Percentiles rank a stretch among this genome's conserved stretches.
These are phyloP conservation scores for Lathamus discolor DNA, from an alignment of 2,113 vertebrate species.

Conservation along the genomic window DNA sequence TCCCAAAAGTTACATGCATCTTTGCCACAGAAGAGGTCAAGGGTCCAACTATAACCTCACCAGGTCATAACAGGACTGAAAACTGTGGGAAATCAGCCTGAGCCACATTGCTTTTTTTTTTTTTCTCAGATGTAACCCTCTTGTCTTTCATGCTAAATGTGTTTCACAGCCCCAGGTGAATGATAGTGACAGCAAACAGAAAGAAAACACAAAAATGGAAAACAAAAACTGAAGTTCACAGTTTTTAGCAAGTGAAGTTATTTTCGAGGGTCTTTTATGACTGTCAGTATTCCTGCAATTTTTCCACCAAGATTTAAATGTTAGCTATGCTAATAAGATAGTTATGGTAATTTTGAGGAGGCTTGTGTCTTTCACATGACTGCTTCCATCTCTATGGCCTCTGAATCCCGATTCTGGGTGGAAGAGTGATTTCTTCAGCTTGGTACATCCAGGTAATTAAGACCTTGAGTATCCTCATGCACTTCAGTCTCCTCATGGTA, in stretches of 20 bases:
- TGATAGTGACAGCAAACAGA: not conserved
- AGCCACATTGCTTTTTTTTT: not conserved
- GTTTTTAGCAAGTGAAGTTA: not conserved
- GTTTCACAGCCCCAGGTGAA: not conserved
- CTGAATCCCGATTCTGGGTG: not conserved
- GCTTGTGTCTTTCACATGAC: not conserved
- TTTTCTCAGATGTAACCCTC: not conserved
- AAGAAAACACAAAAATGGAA: not conserved
- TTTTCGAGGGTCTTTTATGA: not conserved
- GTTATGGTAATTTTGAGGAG: not conserved
- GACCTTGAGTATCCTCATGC: not conserved
- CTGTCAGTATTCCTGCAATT: not conserved
- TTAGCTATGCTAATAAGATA: not conserved
- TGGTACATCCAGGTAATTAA: not conserved
- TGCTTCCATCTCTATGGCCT: not conserved
- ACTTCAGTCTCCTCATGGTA: accelerated
- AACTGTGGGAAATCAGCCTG: not conserved
- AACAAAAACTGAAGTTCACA: not conserved
- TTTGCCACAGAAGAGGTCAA: not conserved
- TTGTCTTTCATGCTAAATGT: not conserved
- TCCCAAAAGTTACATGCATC: not conserved
- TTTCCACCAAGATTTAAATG: not conserved
- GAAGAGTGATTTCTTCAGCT: not conserved
- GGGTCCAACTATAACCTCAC: not conserved
- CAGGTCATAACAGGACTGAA: not conserved